Percentiles rank a stretch among this genome's conserved stretches.
Evolutionary conservation across 2,888 invertebrate genomes (phyloP).

Genomic region (Lamellibrachia columna): DNA sequence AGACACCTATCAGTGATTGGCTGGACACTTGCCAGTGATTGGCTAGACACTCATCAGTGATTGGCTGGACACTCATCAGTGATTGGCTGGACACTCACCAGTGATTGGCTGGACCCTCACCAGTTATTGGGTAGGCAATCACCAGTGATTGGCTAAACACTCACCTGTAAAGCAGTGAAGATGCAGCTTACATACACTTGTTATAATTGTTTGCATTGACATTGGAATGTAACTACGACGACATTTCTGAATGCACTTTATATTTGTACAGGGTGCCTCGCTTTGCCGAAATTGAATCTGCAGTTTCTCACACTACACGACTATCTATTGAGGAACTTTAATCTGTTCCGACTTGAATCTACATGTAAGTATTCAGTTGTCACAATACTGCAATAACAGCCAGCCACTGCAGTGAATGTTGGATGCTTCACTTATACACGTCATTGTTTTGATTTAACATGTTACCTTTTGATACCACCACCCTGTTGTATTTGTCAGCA

Average conservation of each 20-base stretch:
- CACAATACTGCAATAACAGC: neutral
- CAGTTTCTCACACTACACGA: conserved; percentile 98
- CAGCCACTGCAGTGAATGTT: neutral
- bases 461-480: neutral
- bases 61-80: neutral
- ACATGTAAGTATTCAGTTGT: conserved; percentile 80
- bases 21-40: neutral
- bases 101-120: neutral
- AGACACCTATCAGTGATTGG: neutral
- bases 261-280: conserved; percentile 71
- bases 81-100: neutral
- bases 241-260: neutral
- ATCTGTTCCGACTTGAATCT: conserved; percentile 95
- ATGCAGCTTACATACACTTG: neutral
- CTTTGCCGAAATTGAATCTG: conserved; percentile 95
- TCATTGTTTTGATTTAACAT: neutral
- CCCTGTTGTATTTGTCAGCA: neutral
- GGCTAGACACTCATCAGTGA: neutral
- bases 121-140: neutral
- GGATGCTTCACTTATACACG: neutral
- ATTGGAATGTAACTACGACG: neutral
- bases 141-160: neutral
- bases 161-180: neutral
- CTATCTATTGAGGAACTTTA: conserved; percentile 95
- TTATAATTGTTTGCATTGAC: neutral